Conservation (phyloP, 2,888 invertebrate genomes). For the Caenorhabditis parvicauda region DNA sequence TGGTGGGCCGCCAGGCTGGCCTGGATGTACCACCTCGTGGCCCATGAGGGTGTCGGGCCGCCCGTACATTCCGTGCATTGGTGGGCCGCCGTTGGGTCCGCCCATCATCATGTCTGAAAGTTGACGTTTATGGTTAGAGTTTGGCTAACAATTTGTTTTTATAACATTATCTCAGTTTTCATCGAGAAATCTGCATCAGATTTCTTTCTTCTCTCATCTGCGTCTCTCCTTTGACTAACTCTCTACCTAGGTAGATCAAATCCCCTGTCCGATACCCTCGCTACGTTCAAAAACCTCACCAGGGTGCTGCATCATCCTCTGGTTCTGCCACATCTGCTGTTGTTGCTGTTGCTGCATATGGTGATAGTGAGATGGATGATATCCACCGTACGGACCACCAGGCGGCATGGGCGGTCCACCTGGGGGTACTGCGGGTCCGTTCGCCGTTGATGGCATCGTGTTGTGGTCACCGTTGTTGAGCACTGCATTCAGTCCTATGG, state of each 20-base stretch:
- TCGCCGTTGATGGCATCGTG: neutral
- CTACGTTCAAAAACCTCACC: too few relatives aligned
- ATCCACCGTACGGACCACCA: slow-evolving; percentile 11
- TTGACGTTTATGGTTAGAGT: too few relatives aligned
- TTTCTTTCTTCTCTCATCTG: neutral
- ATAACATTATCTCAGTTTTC: neutral
- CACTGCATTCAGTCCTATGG: neutral
- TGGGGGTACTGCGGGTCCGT: slow-evolving; percentile 11
- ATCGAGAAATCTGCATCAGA: too few relatives aligned
- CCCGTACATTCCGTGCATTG: slow-evolving; percentile 25
- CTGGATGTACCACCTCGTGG: too few relatives aligned
- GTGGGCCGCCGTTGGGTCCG: slow-evolving; percentile 15
- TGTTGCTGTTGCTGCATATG: slow-evolving; percentile 14
- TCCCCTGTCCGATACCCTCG: neutral
- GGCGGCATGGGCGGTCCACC: slow-evolving; percentile 6
- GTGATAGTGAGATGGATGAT: slow-evolving; percentile 15
- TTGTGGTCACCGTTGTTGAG: neutral
- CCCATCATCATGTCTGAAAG: slow-evolving; percentile 32
- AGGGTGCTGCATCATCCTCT: slow-evolving; percentile 16
- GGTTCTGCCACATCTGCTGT: slow-evolving; percentile 15
- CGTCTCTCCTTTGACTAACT: neutral
- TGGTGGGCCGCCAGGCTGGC: too few relatives aligned
- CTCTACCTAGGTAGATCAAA: neutral
- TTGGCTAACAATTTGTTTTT: too few relatives aligned
- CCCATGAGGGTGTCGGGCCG: neutral